A percentile compares a stretch with the other conserved stretches of the same genome.
Evolutionary conservation across 2,888 invertebrate genomes (phyloP).

Genomic region (Hermaeophaga mercurialis): DNA sequence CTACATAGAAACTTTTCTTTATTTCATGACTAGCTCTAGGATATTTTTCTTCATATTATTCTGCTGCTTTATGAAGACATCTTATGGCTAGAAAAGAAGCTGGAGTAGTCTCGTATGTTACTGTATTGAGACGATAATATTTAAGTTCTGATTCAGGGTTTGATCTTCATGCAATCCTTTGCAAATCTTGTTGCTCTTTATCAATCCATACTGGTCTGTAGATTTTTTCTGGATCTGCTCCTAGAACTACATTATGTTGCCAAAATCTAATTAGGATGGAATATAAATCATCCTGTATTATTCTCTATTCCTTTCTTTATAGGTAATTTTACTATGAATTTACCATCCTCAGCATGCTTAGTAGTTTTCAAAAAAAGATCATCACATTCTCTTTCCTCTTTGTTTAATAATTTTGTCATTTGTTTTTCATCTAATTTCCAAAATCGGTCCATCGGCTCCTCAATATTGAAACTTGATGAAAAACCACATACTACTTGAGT

Average conservation of each 20-base stretch:
- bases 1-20: background rate
- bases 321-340: no score
- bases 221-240: background rate
- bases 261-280: background rate
- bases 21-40: background rate
- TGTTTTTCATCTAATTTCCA: no score
- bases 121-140: background rate
- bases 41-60: background rate
- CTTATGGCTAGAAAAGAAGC: background rate
- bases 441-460: no score
- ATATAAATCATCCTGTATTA: background rate
- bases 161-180: background rate
- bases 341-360: no score
- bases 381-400: no score
- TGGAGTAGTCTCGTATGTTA: background rate
- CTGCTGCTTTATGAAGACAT: background rate
- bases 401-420: no score
- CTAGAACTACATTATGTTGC: background rate
- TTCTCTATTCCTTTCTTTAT: no score
- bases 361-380: no score
- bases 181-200: background rate
- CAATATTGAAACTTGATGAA: no score
- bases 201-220: background rate
- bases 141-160: background rate
- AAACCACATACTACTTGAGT: no score